Conservation (phyloP, 2,797 vertebrate species). For the Pampus argenteus region DNA sequence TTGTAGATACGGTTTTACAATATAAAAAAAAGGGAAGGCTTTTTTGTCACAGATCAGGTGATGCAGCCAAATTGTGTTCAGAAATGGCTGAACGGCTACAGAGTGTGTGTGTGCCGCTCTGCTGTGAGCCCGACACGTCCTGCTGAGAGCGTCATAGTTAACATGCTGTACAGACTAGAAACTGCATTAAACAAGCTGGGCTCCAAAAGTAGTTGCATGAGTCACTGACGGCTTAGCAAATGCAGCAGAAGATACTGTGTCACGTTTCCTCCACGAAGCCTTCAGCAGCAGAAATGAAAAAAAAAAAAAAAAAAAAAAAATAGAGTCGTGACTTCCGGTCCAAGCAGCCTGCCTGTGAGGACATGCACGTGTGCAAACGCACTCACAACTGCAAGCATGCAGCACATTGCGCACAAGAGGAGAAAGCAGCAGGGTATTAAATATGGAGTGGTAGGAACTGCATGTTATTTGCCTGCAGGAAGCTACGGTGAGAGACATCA, state of each 20-base stretch:
- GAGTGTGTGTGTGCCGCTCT: conserved; percentile 28
- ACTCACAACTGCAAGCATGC: conserved; percentile 38
- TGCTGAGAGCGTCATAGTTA: conserved; percentile 60
- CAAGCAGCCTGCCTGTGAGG: conserved; percentile 53
- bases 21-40: neutral
- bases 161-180: conserved; percentile 65
- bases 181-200: conserved; percentile 68
- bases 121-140: conserved; percentile 41
- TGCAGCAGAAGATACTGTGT: conserved; percentile 75
- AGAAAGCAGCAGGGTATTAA: conserved; percentile 31
- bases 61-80: conserved; percentile 10
- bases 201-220: conserved; percentile 75
- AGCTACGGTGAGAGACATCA: conserved; percentile 37
- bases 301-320: neutral
- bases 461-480: conserved; percentile 42
- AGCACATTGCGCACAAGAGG: neutral
- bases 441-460: conserved; percentile 38
- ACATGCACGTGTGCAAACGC: conserved; percentile 41
- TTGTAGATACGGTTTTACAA: neutral
- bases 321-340: conserved; percentile 83
- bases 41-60: neutral
- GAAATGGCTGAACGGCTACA: conserved; percentile 17
- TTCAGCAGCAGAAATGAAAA: conserved; percentile 57
- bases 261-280: conserved; percentile 71
- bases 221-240: conserved; percentile 67